Evolutionary conservation across 2,113 vertebrate genomes (phyloP).

Genomic region (Bubo bubo): DNA sequence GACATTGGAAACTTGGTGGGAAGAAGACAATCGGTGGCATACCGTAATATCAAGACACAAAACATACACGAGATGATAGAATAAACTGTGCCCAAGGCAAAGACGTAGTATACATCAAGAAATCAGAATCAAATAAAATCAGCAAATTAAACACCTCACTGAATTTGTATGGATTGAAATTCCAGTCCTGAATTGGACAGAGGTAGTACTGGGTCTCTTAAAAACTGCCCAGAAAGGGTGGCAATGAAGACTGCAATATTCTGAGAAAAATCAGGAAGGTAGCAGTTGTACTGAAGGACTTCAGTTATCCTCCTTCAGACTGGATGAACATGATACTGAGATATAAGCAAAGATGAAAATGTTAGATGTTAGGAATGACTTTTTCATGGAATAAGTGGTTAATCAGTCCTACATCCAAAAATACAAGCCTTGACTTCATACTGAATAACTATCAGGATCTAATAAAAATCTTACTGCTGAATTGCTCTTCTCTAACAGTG

Average conservation of each 20-base stretch:
- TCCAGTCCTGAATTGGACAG: neutral
- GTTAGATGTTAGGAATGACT: neutral
- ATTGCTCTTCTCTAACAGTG: neutral
- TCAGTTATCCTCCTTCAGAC: neutral
- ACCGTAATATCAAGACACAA: neutral
- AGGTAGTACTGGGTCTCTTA: neutral
- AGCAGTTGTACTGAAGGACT: neutral
- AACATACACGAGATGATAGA: neutral
- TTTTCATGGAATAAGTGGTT: neutral
- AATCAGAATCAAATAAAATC: neutral
- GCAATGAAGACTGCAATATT: neutral
- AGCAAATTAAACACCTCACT: neutral
- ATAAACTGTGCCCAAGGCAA: neutral
- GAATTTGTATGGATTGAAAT: neutral
- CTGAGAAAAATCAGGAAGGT: neutral
- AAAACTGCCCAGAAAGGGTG: neutral
- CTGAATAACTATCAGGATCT: neutral
- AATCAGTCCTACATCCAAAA: neutral
- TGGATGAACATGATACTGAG: neutral
- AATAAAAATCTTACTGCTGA: neutral
- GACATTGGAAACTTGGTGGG: neutral
- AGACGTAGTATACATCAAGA: neutral
- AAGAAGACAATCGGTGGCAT: neutral
- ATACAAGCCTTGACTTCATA: neutral
- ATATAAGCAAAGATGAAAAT: neutral